phyloP scores from a whole-genome alignment of 1,140 invertebrate species.

The Drosophila pseudoananassae region DNA sequence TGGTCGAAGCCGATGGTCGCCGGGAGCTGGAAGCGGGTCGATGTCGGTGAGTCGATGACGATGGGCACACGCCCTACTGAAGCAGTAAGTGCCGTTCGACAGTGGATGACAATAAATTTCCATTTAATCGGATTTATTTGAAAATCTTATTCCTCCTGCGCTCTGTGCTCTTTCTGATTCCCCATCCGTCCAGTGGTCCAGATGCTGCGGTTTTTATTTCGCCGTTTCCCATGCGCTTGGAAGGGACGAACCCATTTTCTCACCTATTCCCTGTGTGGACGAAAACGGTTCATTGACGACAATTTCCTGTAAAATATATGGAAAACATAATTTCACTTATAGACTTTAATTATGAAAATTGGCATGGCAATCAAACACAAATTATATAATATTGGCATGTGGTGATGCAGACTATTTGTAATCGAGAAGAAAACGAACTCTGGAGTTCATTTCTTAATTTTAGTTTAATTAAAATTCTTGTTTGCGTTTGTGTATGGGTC shows the following conservation, averaged over 20 bases:
- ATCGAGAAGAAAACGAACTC: neutral
- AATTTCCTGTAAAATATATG: slow-evolving; percentile 5
- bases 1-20: slow-evolving; percentile 8
- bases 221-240: slow-evolving; percentile 45
- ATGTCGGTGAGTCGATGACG: slow-evolving; percentile 69
- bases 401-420: neutral
- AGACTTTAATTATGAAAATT: too few relatives aligned
- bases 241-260: slow-evolving; percentile 49
- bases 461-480: slow-evolving; percentile 77
- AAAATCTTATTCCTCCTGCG: slow-evolving; percentile 74
- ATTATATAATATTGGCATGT: too few relatives aligned
- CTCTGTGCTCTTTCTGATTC: slow-evolving; percentile 17
- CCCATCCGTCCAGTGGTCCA: slow-evolving; percentile 9
- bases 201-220: slow-evolving; percentile 61
- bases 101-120: slow-evolving; percentile 82
- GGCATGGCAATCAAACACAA: too few relatives aligned
- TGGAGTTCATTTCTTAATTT: slow-evolving; percentile 50
- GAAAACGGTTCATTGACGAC: slow-evolving; percentile 52
- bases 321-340: too few relatives aligned
- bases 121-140: slow-evolving; percentile 83
- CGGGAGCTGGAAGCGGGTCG: neutral
- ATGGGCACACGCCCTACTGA: slow-evolving; percentile 74
- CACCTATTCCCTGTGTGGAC: slow-evolving; percentile 42
- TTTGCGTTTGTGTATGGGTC: slow-evolving; percentile 43
- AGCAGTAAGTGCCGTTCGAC: slow-evolving; percentile 80